Conservation (phyloP, 2,888 invertebrate genomes). For the Clistopyga incitator region DNA sequence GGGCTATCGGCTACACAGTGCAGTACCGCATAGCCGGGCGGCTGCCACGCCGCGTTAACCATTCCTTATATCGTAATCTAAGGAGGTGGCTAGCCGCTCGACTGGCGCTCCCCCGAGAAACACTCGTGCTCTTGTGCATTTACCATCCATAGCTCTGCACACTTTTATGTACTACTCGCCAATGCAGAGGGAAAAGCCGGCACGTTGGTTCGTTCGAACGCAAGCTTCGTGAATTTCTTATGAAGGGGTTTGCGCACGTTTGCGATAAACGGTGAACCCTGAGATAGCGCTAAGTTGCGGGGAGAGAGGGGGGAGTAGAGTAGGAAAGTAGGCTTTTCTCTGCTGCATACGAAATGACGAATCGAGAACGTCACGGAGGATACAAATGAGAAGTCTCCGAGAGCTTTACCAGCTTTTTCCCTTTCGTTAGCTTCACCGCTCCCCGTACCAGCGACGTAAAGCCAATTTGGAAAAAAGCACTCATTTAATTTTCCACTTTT, state of each 20-base stretch:
- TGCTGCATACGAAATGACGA: slow-evolving; percentile 11
- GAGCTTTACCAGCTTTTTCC: background rate
- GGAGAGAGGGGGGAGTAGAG: background rate
- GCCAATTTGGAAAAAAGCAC: background rate
- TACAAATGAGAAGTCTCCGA: background rate
- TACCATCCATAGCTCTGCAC: background rate
- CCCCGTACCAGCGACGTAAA: background rate
- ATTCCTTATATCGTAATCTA: slow-evolving; percentile 80
- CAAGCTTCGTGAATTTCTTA: slow-evolving; percentile 78
- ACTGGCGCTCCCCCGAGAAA: slow-evolving; percentile 68
- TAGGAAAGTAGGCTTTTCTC: background rate
- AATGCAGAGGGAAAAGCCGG: slow-evolving; percentile 16
- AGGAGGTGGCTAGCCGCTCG: slow-evolving; percentile 77
- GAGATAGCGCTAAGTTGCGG: background rate
- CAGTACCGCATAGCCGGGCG: slow-evolving; percentile 48
- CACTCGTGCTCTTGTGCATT: slow-evolving; percentile 22
- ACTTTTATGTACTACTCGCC: slow-evolving; percentile 28
- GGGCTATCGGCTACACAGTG: slow-evolving; percentile 75
- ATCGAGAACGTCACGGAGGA: slow-evolving; percentile 10
- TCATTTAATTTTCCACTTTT: slow-evolving; percentile 28
- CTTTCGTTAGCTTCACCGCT: background rate
- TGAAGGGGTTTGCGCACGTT: slow-evolving; percentile 73
- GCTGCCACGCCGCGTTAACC: slow-evolving; percentile 77
- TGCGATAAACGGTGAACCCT: slow-evolving; percentile 31
- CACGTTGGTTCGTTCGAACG: slow-evolving; percentile 1